Evolutionary conservation across 1,140 invertebrate species (phyloP).

Genomic region (Drosophila nigromelanica): DNA sequence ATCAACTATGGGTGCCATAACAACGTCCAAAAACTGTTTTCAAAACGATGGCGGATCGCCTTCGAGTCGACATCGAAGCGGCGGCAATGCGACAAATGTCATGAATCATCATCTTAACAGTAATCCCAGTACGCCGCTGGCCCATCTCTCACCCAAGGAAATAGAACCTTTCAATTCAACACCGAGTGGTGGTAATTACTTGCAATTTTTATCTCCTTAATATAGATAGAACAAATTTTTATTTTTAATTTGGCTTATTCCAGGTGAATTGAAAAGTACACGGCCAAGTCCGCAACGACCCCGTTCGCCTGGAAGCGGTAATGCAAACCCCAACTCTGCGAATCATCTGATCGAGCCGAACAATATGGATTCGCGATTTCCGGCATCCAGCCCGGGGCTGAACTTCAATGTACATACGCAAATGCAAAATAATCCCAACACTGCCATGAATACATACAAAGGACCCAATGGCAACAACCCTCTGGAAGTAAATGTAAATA

Average conservation of each 20-base stretch:
- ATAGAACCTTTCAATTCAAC: slow-evolving; percentile 54
- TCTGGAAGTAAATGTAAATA: slow-evolving; percentile 52
- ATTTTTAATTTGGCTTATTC: not conserved
- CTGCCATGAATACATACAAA: slow-evolving; percentile 62
- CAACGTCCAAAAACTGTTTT: slow-evolving; percentile 58
- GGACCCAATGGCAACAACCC: slow-evolving; percentile 46
- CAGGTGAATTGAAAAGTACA: slow-evolving; percentile 64
- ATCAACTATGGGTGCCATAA: slow-evolving; percentile 1
- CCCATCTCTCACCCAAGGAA: slow-evolving; percentile 86
- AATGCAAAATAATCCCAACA: slow-evolving; percentile 60
- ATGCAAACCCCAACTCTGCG: slow-evolving; percentile 4
- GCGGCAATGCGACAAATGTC: slow-evolving; percentile 18
- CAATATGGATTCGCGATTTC: slow-evolving; percentile 64
- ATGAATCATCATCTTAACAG: slow-evolving; percentile 84
- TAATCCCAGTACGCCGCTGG: slow-evolving; percentile 89
- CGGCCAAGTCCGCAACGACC: slow-evolving; percentile 71
- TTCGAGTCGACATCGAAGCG: slow-evolving; percentile 61
- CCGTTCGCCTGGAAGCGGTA: slow-evolving; percentile 46
- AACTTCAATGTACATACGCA: slow-evolving; percentile 67
- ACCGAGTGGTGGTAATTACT: slow-evolving; percentile 39
- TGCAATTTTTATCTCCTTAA: too few relatives aligned
- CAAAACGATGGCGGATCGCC: slow-evolving; percentile 58
- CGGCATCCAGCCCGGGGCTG: slow-evolving; percentile 66
- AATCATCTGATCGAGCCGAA: slow-evolving; percentile 46
- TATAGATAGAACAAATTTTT: not conserved